These are phyloP conservation scores for Embiotoca jacksoni DNA, from an alignment of 2,113 vertebrate species.

Conservation along the genomic window DNA sequence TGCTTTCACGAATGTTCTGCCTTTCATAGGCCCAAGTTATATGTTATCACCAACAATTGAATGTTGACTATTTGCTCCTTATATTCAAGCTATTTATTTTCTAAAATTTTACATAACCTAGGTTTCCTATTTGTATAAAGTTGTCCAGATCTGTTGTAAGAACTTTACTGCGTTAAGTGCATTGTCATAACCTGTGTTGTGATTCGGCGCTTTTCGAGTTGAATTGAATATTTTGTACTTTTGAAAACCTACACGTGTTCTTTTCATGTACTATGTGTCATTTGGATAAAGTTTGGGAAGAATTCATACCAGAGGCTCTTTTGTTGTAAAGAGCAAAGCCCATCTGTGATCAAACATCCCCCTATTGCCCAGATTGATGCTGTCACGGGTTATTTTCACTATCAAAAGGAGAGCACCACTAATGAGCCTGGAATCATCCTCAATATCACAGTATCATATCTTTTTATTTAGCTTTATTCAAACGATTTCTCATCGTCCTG, in stretches of 20 bases:
- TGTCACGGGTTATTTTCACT: not conserved
- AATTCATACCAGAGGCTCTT: not conserved
- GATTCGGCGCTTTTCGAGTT: no score
- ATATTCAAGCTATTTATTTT: no score
- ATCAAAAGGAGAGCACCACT: slow-evolving; percentile 1
- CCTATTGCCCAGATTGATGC: not conserved
- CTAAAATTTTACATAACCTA: no score
- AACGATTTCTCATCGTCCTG: not conserved
- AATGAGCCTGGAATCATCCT: not conserved
- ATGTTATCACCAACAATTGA: no score
- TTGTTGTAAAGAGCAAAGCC: not conserved
- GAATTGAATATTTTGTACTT: not conserved
- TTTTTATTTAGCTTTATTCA: slow-evolving; percentile 41
- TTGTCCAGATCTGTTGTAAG: no score
- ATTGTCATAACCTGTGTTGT: no score
- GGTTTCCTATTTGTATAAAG: no score
- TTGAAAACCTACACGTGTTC: not conserved
- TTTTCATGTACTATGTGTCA: slow-evolving; percentile 3
- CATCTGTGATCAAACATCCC: slow-evolving; percentile 16
- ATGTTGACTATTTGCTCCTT: no score
- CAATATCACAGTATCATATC: not conserved
- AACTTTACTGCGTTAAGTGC: no score
- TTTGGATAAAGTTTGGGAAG: not conserved
- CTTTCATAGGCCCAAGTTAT: no score
- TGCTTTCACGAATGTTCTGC: no score